Evolutionary conservation across 2,888 invertebrate species (phyloP).

Genomic region (Dascillus cervinus): DNA sequence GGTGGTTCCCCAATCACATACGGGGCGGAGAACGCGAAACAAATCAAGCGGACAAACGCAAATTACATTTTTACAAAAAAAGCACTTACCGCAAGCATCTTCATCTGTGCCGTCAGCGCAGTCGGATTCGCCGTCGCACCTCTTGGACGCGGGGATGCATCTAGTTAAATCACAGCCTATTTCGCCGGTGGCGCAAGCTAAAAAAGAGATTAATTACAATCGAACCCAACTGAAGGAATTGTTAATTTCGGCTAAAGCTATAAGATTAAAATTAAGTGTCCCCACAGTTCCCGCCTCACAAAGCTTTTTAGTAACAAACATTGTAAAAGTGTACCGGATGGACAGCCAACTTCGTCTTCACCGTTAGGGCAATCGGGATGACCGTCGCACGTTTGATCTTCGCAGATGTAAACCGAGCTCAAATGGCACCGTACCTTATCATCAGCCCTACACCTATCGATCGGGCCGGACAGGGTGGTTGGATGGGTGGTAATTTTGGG

Average conservation of each 20-base stretch:
- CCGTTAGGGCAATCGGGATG: slow-evolving; percentile 55
- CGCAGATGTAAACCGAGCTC: slow-evolving; percentile 48
- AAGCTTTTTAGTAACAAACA: slow-evolving; percentile 13
- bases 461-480: slow-evolving; percentile 7
- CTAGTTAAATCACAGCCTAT: slow-evolving; percentile 54
- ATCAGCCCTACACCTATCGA: slow-evolving; percentile 45
- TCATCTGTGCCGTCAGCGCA: slow-evolving; percentile 65
- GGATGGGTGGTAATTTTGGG: not conserved
- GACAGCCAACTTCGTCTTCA: slow-evolving; percentile 60
- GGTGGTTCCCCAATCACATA: slow-evolving; percentile 34
- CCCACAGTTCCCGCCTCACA: slow-evolving; percentile 5
- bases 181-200: slow-evolving; percentile 50
- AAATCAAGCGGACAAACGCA: too few relatives aligned
- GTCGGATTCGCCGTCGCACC: slow-evolving; percentile 53
- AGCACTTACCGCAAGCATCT: slow-evolving; percentile 45
- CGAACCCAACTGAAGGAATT: too few relatives aligned
- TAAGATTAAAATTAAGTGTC: too few relatives aligned
- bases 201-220: too few relatives aligned
- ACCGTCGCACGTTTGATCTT: slow-evolving; percentile 56
- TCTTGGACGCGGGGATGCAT: slow-evolving; percentile 48
- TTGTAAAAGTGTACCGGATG: slow-evolving; percentile 15
- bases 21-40: slow-evolving; percentile 30
- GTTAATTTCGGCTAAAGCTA: too few relatives aligned
- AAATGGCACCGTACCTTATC: slow-evolving; percentile 46
- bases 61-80: too few relatives aligned